Evolutionary conservation across 2,888 invertebrate species (phyloP), one percentile per base, ranked within the genome.

Genomic region (Mesorhabditis belari): DNA sequence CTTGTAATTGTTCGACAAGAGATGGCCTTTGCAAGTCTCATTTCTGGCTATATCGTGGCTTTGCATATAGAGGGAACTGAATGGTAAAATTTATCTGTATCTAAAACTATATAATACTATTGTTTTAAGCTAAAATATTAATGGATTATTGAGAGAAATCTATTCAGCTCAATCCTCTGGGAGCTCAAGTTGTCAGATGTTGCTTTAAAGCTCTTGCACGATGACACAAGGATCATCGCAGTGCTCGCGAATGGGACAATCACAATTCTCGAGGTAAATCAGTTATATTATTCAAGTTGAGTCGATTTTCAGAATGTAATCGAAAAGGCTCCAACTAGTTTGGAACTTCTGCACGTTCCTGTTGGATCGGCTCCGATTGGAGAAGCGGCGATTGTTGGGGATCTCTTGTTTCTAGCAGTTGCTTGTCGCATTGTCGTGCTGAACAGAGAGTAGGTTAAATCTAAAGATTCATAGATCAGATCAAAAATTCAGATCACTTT

Each of bases 211-310:
- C 70, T 85, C 35, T 78, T 82, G 55, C 80, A 79, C 62, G 76
- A 77, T 60, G 78, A 81, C 21, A 76, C 79, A 26, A 77, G 82
- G 50, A 79, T 85, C 6, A 84, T 83, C 67, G 83, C 83, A 25
- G 84, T 82, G 2, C 75, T 85, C 24, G 84, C 84, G 19, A 84
- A 85, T 73, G 85, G 85, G 9, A 84, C 83, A 0, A 70, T 85
- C 9, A 84, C 85, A 12, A 82, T 85, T 3, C 74, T 85, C 24
- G 85, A 85, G 80, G 84, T 83, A 58, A 27, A 4, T 17, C 2
- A 52, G 23, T 53, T 19, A 21, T 3, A 35, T 21, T 49, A 5
- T 24, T 12, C 44, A 4, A 53, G 12, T 28, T 12, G 2, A n/a
- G 21, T 21, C 2, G n/a, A 9, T 12, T 44, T 67, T 49, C 50